These are phyloP conservation scores for Sialis lutaria DNA, from an alignment of 2,888 invertebrate species.

Conservation along the genomic window DNA sequence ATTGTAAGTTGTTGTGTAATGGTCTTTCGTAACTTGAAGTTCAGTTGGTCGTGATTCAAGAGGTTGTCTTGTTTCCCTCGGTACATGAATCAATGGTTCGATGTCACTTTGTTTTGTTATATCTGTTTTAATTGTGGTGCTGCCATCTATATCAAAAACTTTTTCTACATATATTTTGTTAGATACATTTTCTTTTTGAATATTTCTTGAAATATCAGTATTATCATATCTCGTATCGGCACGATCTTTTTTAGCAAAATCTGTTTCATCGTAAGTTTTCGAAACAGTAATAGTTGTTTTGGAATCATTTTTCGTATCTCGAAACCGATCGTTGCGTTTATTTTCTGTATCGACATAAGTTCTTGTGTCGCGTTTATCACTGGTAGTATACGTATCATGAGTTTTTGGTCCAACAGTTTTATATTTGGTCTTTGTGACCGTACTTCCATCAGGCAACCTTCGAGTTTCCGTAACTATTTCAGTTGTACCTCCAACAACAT, in stretches of 20 bases:
- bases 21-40: slow-evolving; percentile 16
- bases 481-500: slow-evolving; percentile 37
- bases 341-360: background rate
- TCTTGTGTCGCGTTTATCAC: background rate
- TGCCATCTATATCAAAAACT: too few relatives aligned
- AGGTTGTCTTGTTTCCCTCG: slow-evolving; percentile 15
- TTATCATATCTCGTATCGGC: too few relatives aligned
- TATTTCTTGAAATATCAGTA: too few relatives aligned
- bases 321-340: background rate
- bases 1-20: slow-evolving; percentile 43
- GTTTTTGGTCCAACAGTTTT: slow-evolving; percentile 27
- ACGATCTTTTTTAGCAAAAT: too few relatives aligned
- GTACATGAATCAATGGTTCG: background rate
- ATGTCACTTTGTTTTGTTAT: too few relatives aligned
- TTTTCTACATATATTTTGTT: too few relatives aligned
- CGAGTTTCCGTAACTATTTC: slow-evolving; percentile 48
- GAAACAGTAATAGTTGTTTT: background rate
- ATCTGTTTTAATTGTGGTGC: too few relatives aligned
- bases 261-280: background rate
- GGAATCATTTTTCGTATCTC: background rate
- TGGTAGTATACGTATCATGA: background rate
- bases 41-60: slow-evolving; percentile 12
- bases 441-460: slow-evolving; percentile 45
- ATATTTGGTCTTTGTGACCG: slow-evolving; percentile 47
- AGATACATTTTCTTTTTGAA: too few relatives aligned